Base-by-base conservation (phyloP, 2,113 vertebrate genomes). In the Varanus salvator region DNA sequence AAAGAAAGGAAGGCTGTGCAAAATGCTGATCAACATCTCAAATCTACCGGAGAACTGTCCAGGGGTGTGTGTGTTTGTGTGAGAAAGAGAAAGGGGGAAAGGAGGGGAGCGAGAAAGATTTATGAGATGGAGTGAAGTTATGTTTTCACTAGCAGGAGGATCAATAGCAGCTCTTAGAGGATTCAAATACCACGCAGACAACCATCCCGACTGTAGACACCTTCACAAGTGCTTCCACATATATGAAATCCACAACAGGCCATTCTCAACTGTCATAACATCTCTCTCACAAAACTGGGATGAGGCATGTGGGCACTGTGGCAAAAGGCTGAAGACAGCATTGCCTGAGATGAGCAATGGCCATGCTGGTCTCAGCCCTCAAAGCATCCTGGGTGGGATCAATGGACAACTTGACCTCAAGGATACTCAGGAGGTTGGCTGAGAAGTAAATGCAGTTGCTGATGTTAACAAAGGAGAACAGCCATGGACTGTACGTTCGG, bases 1-100 rank as follows among this genome's bases (percentile, higher is more conserved):
- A 82, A 86, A 0, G 15, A 94, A 91, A 94, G 17, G 34, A 95
- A 7, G 89, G 29, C 92, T 93, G 27, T 29, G 80, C 93, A 94
- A 88, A 66, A 88, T 76, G 11, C 29, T 64, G 38, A 23, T 91
- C 88, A 91, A 90, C 87, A 85, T 87, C 89, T 90, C 94, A 96
- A 95, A 84, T 80, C 88, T 90, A 64, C 31, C 87, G 89, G 76
- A 25, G 89, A 91, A 38, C 0, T 0, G 38, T 95, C 91, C 91
- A 92, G 92, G 91, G 48, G 19, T 64, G 60, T 19, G 31, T 80
- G 52, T 57, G 44, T 64, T 15, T 19, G 90, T 91, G 75, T 80
- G 75, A 8, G 1, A 17, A 12, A 66, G 8, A 74, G 60, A 48
- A 0, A 31, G 76, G 17, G 19, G 60, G 2, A 77, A 12, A 83